A percentile compares a stretch with the other conserved stretches of the same genome.
Evolutionary conservation across 2,797 vertebrate genomes (phyloP).

Genomic region (Diceros bicornis): DNA sequence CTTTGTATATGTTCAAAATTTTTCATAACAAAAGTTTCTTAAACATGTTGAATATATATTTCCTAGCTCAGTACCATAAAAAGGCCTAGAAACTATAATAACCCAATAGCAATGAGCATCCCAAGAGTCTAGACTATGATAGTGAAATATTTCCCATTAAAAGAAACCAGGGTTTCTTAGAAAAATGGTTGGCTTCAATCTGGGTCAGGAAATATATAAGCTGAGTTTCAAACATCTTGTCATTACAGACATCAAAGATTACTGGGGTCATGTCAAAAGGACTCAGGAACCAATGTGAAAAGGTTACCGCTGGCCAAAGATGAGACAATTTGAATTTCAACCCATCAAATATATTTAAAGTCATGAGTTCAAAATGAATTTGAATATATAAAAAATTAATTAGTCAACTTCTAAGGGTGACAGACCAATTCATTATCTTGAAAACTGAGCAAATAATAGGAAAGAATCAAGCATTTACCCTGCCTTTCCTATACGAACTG

Average conservation of each 20-base stretch:
- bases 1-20: neutral
- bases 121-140: neutral
- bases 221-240: neutral
- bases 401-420: neutral
- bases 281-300: neutral
- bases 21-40: neutral
- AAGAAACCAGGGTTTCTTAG: neutral
- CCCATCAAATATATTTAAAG: conserved; percentile 15
- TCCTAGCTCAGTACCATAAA: neutral
- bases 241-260: neutral
- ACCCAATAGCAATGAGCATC: neutral
- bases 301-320: neutral
- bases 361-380: neutral
- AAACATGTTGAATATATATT: neutral
- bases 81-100: neutral
- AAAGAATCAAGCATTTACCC: conserved; percentile 1
- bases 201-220: neutral
- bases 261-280: neutral
- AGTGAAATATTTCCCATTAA: neutral
- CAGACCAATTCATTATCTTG: neutral
- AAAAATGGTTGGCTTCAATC: neutral
- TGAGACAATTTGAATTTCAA: neutral
- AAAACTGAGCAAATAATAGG: neutral
- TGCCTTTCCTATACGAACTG: neutral
- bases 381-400: conserved; percentile 19